These are phyloP conservation scores for Drosophila austrosaltans DNA, from an alignment of 2,888 invertebrate species.

Conservation along the genomic window DNA sequence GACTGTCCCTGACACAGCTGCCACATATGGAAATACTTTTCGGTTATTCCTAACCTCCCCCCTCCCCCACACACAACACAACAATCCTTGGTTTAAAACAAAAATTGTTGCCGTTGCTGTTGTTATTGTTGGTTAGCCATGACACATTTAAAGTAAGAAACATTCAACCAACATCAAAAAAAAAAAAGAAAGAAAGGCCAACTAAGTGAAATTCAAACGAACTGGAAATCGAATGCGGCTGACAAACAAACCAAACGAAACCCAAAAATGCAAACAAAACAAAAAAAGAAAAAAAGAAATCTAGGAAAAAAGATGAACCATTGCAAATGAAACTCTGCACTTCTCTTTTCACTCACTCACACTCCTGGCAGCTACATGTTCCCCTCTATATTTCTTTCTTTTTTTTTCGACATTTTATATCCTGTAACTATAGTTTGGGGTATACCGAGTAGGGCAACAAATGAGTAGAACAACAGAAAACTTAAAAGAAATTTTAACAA, in stretches of 20 bases:
- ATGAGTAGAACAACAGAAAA: no score
- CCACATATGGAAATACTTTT: slow-evolving; percentile 13
- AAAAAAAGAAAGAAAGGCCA: not conserved
- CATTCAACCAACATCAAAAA: not conserved
- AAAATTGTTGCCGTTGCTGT: slow-evolving; percentile 23
- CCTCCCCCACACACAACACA: not conserved
- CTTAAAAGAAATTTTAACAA: no score
- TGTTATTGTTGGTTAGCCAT: slow-evolving; percentile 33
- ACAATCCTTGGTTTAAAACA: slow-evolving; percentile 22
- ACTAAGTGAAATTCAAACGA: slow-evolving; percentile 21
- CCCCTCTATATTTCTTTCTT: slow-evolving; percentile 2
- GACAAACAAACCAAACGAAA: slow-evolving; percentile 12
- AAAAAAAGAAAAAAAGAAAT: not conserved
- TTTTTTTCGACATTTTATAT: slow-evolving; percentile 6
- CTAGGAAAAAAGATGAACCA: not conserved
- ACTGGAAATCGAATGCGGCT: slow-evolving; percentile 22
- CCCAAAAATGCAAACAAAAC: not conserved
- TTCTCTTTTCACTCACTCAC: not conserved
- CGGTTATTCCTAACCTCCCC: not conserved
- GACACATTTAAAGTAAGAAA: slow-evolving; percentile 54
- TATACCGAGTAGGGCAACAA: not conserved
- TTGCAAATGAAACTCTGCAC: slow-evolving; percentile 18
- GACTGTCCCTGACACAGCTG: slow-evolving; percentile 48
- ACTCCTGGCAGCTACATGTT: not conserved
- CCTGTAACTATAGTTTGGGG: not conserved